These are phyloP conservation scores for Gobio occitaniae DNA, from an alignment of 2,797 vertebrate species.

Conservation along the genomic window DNA sequence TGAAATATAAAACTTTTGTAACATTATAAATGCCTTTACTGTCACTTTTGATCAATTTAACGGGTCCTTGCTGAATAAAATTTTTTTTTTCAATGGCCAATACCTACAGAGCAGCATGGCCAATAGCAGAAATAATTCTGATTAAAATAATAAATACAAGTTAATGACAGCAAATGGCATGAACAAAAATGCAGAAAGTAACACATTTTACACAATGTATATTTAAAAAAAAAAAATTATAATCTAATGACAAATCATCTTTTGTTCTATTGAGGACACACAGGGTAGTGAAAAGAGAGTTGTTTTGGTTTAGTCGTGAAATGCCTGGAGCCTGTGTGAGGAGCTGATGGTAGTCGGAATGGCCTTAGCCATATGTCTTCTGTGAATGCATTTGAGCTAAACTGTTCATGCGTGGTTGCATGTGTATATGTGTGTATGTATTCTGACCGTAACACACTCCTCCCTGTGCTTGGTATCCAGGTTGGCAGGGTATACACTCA, in stretches of 20 bases:
- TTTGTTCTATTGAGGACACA: neutral
- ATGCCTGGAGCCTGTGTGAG: neutral
- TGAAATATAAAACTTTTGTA: neutral
- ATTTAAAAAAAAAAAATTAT: neutral
- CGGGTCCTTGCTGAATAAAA: neutral
- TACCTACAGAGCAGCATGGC: neutral
- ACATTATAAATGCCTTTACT: neutral
- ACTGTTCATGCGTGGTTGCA: neutral
- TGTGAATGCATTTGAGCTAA: neutral
- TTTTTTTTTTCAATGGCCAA: neutral
- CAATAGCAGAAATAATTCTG: neutral
- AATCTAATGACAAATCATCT: neutral
- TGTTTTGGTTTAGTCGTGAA: conserved; percentile 21
- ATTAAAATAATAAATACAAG: neutral
- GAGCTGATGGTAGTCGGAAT: neutral
- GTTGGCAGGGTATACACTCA: conserved; percentile 85
- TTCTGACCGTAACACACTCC: conserved; percentile 85
- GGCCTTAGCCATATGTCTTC: neutral
- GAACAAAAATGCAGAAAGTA: neutral
- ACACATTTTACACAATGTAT: neutral
- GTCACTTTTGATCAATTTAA: neutral
- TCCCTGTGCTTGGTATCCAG: conserved; percentile 81
- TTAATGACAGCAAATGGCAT: neutral
- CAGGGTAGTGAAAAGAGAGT: neutral
- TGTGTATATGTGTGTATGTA: conserved; percentile 32